These are phyloP conservation scores for Parnassius orleans DNA, from an alignment of 2,888 invertebrate species.

Conservation along the genomic window DNA sequence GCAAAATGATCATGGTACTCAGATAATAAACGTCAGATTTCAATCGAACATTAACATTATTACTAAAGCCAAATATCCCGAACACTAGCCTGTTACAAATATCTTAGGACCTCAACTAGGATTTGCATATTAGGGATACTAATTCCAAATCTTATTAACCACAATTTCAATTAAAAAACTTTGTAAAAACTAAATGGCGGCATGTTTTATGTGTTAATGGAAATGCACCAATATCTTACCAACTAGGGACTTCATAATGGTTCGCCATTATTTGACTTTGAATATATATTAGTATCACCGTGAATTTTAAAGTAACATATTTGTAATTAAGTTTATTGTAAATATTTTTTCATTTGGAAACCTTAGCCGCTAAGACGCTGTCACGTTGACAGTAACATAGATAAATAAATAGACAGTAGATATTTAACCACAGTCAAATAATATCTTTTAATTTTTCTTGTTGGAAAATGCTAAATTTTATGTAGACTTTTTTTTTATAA, in stretches of 20 bases:
- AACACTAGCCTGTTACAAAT: no score
- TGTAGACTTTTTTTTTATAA: no score
- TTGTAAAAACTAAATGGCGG: slow-evolving; percentile 31
- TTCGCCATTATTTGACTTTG: slow-evolving; percentile 83
- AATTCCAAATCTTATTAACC: neutral
- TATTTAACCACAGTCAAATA: slow-evolving; percentile 7
- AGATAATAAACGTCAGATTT: no score
- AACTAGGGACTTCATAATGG: slow-evolving; percentile 95
- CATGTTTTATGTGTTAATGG: slow-evolving; percentile 26
- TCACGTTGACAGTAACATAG: slow-evolving; percentile 19
- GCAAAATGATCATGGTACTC: no score
- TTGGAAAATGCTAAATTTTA: no score
- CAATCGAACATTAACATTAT: no score
- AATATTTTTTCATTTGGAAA: slow-evolving; percentile 23
- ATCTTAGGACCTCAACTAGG: no score
- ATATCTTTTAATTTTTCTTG: neutral
- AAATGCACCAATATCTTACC: slow-evolving; percentile 78
- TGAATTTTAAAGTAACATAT: slow-evolving; percentile 24
- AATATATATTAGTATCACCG: slow-evolving; percentile 15
- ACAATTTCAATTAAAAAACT: neutral
- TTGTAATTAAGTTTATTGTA: slow-evolving; percentile 11
- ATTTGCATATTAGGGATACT: no score
- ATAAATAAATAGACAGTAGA: slow-evolving; percentile 9
- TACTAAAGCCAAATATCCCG: no score
- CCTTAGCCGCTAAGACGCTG: slow-evolving; percentile 24